Percentiles rank a stretch among this genome's conserved stretches.
Evolutionary conservation across 2,113 vertebrate genomes (phyloP).

Genomic region (Guaruba guarouba): DNA sequence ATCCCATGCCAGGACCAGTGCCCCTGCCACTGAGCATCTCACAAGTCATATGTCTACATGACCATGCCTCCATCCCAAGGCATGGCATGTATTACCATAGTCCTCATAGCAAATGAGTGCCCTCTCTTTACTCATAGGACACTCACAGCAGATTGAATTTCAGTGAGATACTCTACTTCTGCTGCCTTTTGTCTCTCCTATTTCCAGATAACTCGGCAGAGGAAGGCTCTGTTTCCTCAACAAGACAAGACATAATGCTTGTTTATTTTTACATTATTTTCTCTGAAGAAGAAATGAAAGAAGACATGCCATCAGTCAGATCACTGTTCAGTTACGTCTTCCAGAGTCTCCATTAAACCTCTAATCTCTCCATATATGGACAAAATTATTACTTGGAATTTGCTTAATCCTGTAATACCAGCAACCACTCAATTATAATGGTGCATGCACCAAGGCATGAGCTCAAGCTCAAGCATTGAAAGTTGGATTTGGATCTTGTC

Average conservation of each 20-base stretch:
- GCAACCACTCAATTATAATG: neutral
- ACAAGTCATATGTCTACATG: neutral
- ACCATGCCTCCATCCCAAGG: neutral
- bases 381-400: neutral
- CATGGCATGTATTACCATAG: accelerated
- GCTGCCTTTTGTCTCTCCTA: neutral
- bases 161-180: neutral
- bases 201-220: neutral
- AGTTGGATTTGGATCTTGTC: neutral
- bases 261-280: neutral
- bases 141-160: neutral
- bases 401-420: neutral
- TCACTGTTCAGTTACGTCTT: neutral
- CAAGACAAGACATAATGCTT: neutral
- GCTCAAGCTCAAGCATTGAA: neutral
- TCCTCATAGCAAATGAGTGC: neutral
- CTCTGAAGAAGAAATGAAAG: neutral
- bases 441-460: neutral
- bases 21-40: neutral
- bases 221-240: neutral
- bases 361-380: neutral
- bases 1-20: neutral
- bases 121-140: neutral
- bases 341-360: neutral
- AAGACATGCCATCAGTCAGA: neutral